Evolutionary conservation across 1,140 invertebrate species (phyloP), one percentile per base, ranked within the genome.

Genomic region (Oncopodura yosiiana): DNA sequence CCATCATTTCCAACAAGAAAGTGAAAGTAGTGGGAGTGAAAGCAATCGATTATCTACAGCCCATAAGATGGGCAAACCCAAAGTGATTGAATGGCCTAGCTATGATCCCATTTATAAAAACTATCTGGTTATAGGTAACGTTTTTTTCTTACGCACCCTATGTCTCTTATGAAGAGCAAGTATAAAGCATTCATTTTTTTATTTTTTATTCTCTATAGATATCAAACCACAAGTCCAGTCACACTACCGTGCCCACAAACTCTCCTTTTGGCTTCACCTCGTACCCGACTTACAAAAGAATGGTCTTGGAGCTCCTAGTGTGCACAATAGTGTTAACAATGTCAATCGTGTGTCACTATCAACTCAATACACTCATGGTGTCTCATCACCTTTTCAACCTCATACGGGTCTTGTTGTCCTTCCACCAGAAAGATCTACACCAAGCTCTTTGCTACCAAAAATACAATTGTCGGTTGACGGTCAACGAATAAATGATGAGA

Each of bases 221-320:
- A n/a, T n/a, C n/a, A n/a, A n/a, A n/a, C n/a, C n/a, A n/a, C n/a
- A n/a, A n/a, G n/a, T n/a, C n/a, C n/a, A n/a, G n/a, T n/a, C n/a
- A n/a, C 93, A 95, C 71, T 96, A 95, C 71, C 79, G 92, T 57
- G 89, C 90, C 3, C 88, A 87, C 66, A 81, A 87, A 45, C 73
- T 95, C 16, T 94, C 91, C 1, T 92, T 96, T 69, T 98, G 94
- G 94, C 69, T 92, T 30, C 88, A 93, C 65, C 75, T 96, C 19
- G 87, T 98, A 36, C 94, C 94, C 4, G 89, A 94, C 68, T 76
- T 97, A 14, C 91, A 96, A 66, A 80, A 83, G 65, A 86, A 86
- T 0, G 86, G 86, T 1, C 83, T 86, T 72, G 70, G 59, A 49
- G 62, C 45, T 54, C 45, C 38, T 56, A 60, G 48, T 45, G 64